Evolutionary conservation across 1,140 invertebrate genomes (phyloP).

Genomic region (Plutomurus gul): DNA sequence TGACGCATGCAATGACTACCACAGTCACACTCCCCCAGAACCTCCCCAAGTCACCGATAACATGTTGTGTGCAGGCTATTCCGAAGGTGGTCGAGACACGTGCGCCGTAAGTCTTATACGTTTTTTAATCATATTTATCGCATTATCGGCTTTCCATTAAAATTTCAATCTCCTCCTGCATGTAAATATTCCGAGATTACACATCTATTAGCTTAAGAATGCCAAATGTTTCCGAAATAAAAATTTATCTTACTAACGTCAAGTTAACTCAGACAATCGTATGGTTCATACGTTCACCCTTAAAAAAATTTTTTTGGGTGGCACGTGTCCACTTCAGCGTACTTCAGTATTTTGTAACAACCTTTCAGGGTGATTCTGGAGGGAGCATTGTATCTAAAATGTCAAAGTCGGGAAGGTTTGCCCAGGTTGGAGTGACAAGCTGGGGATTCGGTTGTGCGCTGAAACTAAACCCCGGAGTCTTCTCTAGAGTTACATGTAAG

Average conservation of each 20-base stretch:
- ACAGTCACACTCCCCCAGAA: conserved; percentile 37
- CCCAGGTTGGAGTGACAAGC: conserved; percentile 50
- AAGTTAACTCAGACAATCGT: no score
- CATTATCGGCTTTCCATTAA: no score
- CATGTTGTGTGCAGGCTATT: conserved; percentile 52
- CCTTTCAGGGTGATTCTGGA: conserved; percentile 46
- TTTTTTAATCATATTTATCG: neutral
- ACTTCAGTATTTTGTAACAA: neutral
- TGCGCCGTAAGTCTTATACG: conserved; percentile 38
- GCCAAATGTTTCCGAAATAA: no score
- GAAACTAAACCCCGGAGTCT: conserved; percentile 49
- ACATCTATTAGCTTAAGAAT: no score
- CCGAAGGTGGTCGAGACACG: conserved; percentile 52
- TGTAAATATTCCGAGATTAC: no score
- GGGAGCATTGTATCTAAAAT: conserved; percentile 41
- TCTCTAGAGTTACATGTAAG: conserved; percentile 49
- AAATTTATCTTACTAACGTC: no score
- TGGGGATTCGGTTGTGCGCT: conserved; percentile 49
- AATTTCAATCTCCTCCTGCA: no score
- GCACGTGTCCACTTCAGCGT: neutral
- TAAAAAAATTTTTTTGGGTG: no score
- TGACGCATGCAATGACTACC: conserved; percentile 46
- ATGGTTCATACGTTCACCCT: no score
- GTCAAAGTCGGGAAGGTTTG: conserved; percentile 35
- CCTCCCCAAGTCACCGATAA: conserved; percentile 51